Percentiles rank a stretch among this genome's conserved stretches.
Conservation (phyloP, 2,113 vertebrate genomes). For the Rhea pennata region DNA sequence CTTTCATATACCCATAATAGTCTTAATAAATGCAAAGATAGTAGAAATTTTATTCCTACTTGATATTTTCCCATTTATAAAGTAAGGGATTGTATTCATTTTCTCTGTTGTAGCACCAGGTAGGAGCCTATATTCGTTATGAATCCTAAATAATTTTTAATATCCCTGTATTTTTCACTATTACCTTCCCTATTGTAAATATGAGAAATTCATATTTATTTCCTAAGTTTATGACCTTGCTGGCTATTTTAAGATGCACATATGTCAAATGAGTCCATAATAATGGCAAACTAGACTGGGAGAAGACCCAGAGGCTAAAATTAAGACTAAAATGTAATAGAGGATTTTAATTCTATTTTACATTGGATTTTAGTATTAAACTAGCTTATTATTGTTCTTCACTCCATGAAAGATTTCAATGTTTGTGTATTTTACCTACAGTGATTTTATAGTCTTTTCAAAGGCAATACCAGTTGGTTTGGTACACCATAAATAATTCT, state of each 20-base stretch:
- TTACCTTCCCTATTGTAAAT: not conserved
- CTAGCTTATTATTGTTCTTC: not conserved
- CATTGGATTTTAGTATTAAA: not conserved
- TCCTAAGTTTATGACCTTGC: not conserved
- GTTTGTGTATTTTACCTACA: not conserved
- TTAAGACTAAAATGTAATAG: not conserved
- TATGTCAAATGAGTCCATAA: not conserved
- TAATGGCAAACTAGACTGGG: not conserved
- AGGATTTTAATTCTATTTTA: not conserved
- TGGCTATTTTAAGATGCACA: not conserved
- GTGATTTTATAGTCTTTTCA: not conserved
- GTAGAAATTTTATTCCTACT: not conserved
- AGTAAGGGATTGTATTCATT: not conserved
- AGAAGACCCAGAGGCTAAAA: not conserved
- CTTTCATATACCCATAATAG: not conserved
- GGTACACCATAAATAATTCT: not conserved
- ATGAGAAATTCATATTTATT: not conserved
- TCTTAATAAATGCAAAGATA: not conserved
- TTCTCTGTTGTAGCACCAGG: not conserved
- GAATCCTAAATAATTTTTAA: not conserved
- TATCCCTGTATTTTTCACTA: not conserved
- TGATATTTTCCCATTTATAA: not conserved
- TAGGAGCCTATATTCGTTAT: not conserved
- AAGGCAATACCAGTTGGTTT: not conserved
- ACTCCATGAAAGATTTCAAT: not conserved